A percentile compares a stretch with the other conserved stretches of the same genome.
phyloP scores from a whole-genome alignment of 2,113 vertebrate genomes.

The Balaenoptera acutorostrata region DNA sequence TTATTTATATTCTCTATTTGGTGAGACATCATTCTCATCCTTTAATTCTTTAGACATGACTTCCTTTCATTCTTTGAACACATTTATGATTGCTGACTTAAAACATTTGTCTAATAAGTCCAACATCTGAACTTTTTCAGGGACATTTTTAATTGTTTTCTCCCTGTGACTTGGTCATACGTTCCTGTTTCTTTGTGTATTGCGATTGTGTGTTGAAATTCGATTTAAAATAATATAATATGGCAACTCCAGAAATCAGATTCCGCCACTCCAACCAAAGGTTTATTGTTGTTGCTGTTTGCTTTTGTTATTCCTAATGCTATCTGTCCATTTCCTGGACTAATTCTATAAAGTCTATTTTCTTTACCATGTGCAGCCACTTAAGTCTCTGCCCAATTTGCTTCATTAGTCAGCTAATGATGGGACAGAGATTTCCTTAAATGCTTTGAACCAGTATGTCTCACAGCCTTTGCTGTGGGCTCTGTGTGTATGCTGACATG shows the following conservation, averaged over 20 bases:
- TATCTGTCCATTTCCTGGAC: background rate
- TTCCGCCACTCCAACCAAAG: background rate
- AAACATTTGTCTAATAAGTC: background rate
- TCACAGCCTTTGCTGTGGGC: background rate
- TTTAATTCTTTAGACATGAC: background rate
- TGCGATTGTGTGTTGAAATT: background rate
- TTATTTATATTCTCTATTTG: background rate
- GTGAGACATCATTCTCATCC: background rate
- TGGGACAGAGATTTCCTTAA: background rate
- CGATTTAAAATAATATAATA: background rate
- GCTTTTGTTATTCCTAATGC: background rate
- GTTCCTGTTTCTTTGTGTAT: background rate
- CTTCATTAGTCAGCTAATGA: background rate
- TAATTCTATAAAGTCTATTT: background rate
- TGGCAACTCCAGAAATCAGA: background rate
- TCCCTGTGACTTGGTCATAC: background rate
- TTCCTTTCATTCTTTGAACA: background rate
- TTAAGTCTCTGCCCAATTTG: background rate
- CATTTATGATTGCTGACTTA: background rate
- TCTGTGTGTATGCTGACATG: background rate
- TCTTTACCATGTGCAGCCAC: background rate
- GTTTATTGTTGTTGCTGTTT: background rate
- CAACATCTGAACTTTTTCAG: background rate
- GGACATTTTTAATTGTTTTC: background rate
- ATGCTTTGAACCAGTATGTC: background rate